phyloP scores from a whole-genome alignment of 1,140 invertebrate genomes.

The Drosophila eugracilis region DNA sequence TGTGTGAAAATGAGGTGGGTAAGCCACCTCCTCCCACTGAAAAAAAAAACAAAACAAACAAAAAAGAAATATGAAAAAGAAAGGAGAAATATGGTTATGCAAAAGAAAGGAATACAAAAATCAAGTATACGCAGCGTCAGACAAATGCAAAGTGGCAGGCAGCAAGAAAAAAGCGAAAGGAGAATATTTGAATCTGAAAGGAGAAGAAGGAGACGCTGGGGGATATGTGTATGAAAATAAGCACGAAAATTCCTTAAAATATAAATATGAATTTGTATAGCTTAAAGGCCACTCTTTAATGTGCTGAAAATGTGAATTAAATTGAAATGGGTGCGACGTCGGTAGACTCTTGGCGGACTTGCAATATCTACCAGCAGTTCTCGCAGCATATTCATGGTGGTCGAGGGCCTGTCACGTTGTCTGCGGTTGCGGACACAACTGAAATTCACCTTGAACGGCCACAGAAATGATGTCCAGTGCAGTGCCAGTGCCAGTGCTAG shows the following conservation, averaged over 20 bases:
- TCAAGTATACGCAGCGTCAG: slow-evolving; percentile 73
- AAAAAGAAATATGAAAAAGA: slow-evolving; percentile 9
- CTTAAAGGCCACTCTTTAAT: slow-evolving; percentile 46
- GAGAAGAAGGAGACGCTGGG: no score
- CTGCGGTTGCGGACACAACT: slow-evolving; percentile 68
- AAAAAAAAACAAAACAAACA: no score
- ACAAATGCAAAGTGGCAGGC: slow-evolving; percentile 45
- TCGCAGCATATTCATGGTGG: slow-evolving; percentile 59
- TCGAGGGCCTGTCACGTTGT: slow-evolving; percentile 70
- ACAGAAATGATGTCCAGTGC: slow-evolving; percentile 32
- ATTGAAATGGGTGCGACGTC: slow-evolving; percentile 63
- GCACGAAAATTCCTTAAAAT: slow-evolving; percentile 38
- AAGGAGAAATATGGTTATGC: slow-evolving; percentile 6
- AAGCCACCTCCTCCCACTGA: no score
- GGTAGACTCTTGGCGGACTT: background rate
- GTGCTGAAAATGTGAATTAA: slow-evolving; percentile 73
- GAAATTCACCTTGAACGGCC: slow-evolving; percentile 71
- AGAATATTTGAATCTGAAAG: slow-evolving; percentile 33
- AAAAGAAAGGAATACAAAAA: slow-evolving; percentile 38
- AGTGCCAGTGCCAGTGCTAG: no score
- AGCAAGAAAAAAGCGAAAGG: slow-evolving; percentile 27
- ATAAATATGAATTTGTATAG: slow-evolving; percentile 42
- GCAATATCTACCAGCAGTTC: slow-evolving; percentile 8
- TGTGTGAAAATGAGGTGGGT: slow-evolving; percentile 18
- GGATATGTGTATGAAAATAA: slow-evolving; percentile 66